Percentiles rank a stretch among this genome's conserved stretches.
phyloP scores from a whole-genome alignment of 2,113 vertebrate genomes.

The Uria lomvia region DNA sequence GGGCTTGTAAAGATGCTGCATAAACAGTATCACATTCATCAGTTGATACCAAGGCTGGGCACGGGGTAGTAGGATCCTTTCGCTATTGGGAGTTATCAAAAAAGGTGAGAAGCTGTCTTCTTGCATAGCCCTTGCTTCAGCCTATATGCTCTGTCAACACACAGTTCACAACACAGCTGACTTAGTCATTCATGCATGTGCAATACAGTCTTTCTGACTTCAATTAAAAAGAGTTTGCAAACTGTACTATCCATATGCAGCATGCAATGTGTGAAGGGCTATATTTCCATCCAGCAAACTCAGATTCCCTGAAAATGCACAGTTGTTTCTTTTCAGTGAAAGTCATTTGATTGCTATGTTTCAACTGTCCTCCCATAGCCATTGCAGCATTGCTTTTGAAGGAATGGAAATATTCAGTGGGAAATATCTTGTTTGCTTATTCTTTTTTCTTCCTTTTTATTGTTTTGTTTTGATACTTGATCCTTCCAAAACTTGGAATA shows the following conservation, averaged over 20 bases:
- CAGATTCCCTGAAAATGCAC: background rate
- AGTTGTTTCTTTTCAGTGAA: conserved; percentile 18
- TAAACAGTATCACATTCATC: background rate
- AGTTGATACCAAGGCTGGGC: conserved; percentile 52
- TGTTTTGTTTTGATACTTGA: conserved; percentile 53
- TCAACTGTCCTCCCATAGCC: conserved; percentile 26
- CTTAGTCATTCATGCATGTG: conserved; percentile 55
- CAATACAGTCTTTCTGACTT: background rate
- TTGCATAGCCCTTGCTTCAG: conserved; percentile 53
- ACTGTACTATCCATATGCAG: conserved; percentile 43
- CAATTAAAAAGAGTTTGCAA: conserved; percentile 25
- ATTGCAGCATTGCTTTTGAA: conserved; percentile 54
- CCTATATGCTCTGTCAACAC: conserved; percentile 4
- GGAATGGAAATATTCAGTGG: conserved; percentile 49
- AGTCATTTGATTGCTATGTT: conserved; percentile 50
- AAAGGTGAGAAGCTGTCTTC: conserved; percentile 55
- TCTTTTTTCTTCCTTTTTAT: conserved; percentile 11
- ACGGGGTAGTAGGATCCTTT: conserved; percentile 37
- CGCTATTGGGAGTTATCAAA: conserved; percentile 16
- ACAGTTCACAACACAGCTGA: conserved; percentile 26
- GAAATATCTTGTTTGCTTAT: conserved; percentile 40
- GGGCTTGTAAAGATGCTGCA: conserved; percentile 49
- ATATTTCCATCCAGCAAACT: conserved; percentile 43
- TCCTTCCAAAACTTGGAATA: conserved; percentile 31
- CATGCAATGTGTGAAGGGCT: conserved; percentile 55